Evolutionary conservation across 1,140 invertebrate genomes (phyloP), one percentile per base, ranked within the genome.

Genomic region (Neodiprion pinetum): DNA sequence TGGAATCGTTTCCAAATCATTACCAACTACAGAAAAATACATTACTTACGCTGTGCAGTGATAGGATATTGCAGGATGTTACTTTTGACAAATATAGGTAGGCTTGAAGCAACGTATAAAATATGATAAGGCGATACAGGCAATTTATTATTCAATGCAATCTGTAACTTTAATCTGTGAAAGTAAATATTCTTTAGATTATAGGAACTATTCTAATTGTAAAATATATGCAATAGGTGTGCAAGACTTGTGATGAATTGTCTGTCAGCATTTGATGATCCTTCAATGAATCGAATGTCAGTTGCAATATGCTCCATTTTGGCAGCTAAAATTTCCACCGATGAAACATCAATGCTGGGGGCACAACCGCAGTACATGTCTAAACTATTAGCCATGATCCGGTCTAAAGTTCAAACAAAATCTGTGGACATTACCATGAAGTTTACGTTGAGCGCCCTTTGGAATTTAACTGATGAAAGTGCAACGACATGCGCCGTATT

Each of bases 381-480:
- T 21, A 95, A 95, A 85, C 84, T 96, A 49, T 83, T 96, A 23
- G 84, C 90, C 8, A 93, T 96, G 84, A 93, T 96, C 1, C 88
- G 90, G 72, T 88, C 89, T 28, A 92, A 94, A 80, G 90, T 93
- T 28, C 90, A 92, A 47, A 85, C 88, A 48, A 86, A 87, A 77
- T 87, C 87, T 14, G 90, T 93, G 5, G 94, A 95, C 80, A 94
- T 95, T 48, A 95, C 94, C 2, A 90, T 96, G 82, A 95, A 95
- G 82, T 96, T 96, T 81, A 95, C 95, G 14, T 87, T 96, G 2
- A 95, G 93, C 81, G 94, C 94, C 48, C 86, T 96, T 5, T 96
- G 95, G 95, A 96, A 96, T 88, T 87, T 96, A 23, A 96, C 95
- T 53, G 93, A 94, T 80, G 93, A 95, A 83, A 94, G 93, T 78